Evolutionary conservation across 2,888 invertebrate genomes (phyloP), one percentile per base, ranked within the genome.

Genomic region (Clistopyga incitator): DNA sequence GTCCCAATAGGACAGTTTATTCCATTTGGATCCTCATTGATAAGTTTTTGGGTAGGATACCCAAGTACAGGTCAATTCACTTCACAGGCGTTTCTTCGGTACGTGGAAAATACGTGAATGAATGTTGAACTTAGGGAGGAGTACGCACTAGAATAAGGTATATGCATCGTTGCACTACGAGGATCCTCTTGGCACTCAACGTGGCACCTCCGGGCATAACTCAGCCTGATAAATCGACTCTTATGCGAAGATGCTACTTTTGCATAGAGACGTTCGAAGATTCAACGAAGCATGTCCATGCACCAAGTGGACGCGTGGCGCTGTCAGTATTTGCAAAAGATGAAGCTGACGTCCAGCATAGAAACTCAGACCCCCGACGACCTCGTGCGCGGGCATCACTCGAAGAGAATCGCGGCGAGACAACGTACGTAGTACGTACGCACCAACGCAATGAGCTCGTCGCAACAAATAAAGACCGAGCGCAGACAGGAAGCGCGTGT

Each of bases 91-190:
- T 64, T 61, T 78, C 64, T 76, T 74, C 52, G 70, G 42, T 78
- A 74, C 79, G 64, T 65, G 56, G 78, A 78, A 45, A 64, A 81
- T 78, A 84, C 81, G 81, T 71, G 84, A 65, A 84, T 78, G 84
- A 81, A 81, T 81, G 78, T 25, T 59, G 18, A n/a, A 38, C 56
- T 20, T 52, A 56, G 20, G 54, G 18, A 61, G 54, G 18, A 61
- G 75, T 10, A 50, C 23, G 8, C 8, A 34, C 6, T 34, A 64
- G 34, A 45, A 72, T 50, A 68, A 45, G 13, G 45, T 20, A 72
- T 18, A 47, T 42, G 42, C 20, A 38, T 52, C 13, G 50, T 10
- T 25, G 34, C 10, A 38, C 6, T n/a, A 20, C 52, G 54, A 47
- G 23, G 74, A 61, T 59, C 10, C 47, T 42, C 29, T 81, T 67